Percentiles rank a stretch among this genome's conserved stretches.
Evolutionary conservation across 37 sponge, comb jelly and placozoan species (phyloP).

Genomic region (Theonella swinhoei): DNA sequence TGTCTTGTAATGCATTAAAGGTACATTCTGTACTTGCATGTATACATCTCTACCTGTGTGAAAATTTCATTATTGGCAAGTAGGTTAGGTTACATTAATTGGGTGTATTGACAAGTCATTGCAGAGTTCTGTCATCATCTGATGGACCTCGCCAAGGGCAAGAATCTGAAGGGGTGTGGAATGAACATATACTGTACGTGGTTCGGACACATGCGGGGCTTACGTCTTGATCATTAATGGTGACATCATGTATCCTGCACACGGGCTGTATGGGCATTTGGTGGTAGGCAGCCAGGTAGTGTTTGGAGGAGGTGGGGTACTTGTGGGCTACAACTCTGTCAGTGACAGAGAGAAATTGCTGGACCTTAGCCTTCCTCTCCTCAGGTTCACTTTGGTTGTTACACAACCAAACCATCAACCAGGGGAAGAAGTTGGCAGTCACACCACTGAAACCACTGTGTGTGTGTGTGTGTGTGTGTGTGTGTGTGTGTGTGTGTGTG

Average conservation of each 20-base stretch:
- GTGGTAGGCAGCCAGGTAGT: conserved; percentile 64
- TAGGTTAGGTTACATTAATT: conserved; percentile 5
- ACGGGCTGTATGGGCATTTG: conserved; percentile 70
- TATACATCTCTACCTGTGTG: too few species aligned
- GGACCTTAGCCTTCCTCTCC: conserved; percentile 34
- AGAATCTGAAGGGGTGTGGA: conserved; percentile 13
- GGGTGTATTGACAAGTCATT: conserved; percentile 4
- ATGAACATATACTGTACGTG: background rate
- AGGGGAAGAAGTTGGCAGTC: conserved; percentile 83
- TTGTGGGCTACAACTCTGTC: conserved; percentile 49
- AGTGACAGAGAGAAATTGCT: conserved; percentile 50
- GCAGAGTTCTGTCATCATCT: conserved; percentile 42
- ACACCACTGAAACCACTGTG: conserved; percentile 91
- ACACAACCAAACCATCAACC: conserved; percentile 80
- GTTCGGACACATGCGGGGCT: background rate
- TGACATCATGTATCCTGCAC: conserved; percentile 57
- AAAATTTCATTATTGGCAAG: too few species aligned
- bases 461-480: background rate
- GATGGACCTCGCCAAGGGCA: conserved; percentile 16
- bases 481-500: too few species aligned
- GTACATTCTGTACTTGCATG: too few species aligned
- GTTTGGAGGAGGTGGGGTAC: conserved; percentile 85
- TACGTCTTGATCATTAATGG: conserved; percentile 80
- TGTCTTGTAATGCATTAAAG: too few species aligned
- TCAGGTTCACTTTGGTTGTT: conserved; percentile 8